Evolutionary conservation across 2,888 invertebrate species (phyloP).

Genomic region (Temnothorax unifasciatus): DNA sequence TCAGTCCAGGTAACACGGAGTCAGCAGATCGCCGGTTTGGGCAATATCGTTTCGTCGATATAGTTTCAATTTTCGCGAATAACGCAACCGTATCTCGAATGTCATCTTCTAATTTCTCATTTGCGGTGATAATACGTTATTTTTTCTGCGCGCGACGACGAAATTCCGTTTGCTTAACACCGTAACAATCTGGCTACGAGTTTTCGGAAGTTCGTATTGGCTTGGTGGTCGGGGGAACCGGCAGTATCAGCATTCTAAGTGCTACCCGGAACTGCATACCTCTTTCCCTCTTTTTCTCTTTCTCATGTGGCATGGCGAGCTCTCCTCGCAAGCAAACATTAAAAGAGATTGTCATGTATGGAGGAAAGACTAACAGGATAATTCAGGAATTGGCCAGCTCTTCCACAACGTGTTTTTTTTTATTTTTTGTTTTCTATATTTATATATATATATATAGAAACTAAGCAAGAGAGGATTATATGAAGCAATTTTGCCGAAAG

Average conservation of each 20-base stretch:
- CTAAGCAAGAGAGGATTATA: slow-evolving; percentile 8
- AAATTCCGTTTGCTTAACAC: slow-evolving; percentile 62
- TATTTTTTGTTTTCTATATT: too few relatives aligned
- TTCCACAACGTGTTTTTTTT: slow-evolving; percentile 77
- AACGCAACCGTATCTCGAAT: background rate
- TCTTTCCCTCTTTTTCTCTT: slow-evolving; percentile 80
- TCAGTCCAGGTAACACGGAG: slow-evolving; percentile 86
- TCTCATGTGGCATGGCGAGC: slow-evolving; percentile 80
- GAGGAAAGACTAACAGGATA: slow-evolving; percentile 51
- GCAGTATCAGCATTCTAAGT: slow-evolving; percentile 85
- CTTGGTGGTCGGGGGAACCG: slow-evolving; percentile 75
- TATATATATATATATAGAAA: background rate
- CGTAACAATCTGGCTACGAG: slow-evolving; percentile 12
- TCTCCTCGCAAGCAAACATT: slow-evolving; percentile 81
- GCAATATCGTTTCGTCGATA: slow-evolving; percentile 34
- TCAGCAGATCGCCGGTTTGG: slow-evolving; percentile 83
- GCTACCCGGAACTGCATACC: slow-evolving; percentile 86
- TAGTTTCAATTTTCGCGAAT: slow-evolving; percentile 27
- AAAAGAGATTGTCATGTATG: slow-evolving; percentile 65
- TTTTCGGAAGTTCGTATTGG: slow-evolving; percentile 72
- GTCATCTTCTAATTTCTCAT: background rate
- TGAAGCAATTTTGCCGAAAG: slow-evolving; percentile 36
- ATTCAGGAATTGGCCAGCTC: slow-evolving; percentile 68
- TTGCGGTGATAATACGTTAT: background rate
- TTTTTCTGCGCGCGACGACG: slow-evolving; percentile 48